Base-by-base conservation (phyloP, 2,888 invertebrate genomes). In the Hirtodrosophila histrioides region DNA sequence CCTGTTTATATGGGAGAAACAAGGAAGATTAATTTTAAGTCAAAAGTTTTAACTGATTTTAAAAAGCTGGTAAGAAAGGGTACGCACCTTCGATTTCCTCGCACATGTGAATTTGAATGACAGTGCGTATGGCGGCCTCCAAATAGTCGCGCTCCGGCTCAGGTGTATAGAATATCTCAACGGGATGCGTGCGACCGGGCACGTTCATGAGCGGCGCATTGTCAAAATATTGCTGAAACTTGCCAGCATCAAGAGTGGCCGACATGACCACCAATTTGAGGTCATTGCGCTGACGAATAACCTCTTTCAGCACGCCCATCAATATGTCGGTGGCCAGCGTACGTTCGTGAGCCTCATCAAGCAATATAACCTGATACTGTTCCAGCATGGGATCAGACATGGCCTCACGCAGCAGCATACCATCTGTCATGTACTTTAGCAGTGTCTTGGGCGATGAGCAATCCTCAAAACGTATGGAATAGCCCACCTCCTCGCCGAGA, bases 311-410 rank as follows among this genome's bases (percentile, higher is more conserved):
- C 0, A 99, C 97, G 37, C 99, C 99, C 99, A 99, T 99, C 0
- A 99, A 93, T 56, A 99, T 98, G 90, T 99, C 99, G 0, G 99
- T 99, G 0, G 99, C 98, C 39, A 99, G 92, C 0, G 99, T 99
- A 84, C 99, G 94, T 93, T 99, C 99, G 92, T 99, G 99, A 88
- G 99, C 99, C 91, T 99, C 99, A 87, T 99, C 99, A 41, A 99
- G 95, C 55, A 99, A 92, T 50, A 92, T 92, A 0, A 91, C 98
- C 89, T 98, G 96, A 92, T 99, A 99, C 9, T 95, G 95, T 81
- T 99, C 99, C 6, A 99, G 92, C 95, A 99, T 96, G 0, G 99
- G 99, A 91, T 99, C 99, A 0, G 98, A 98, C 99, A 99, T 99
- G 0, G 98, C 99, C 93, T 99, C 99, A 68, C 99, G 93, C 33